Percentiles rank a stretch among this genome's conserved stretches.
Conservation (phyloP, 64 coral and sea anemone species). For the Montipora foliosa region DNA sequence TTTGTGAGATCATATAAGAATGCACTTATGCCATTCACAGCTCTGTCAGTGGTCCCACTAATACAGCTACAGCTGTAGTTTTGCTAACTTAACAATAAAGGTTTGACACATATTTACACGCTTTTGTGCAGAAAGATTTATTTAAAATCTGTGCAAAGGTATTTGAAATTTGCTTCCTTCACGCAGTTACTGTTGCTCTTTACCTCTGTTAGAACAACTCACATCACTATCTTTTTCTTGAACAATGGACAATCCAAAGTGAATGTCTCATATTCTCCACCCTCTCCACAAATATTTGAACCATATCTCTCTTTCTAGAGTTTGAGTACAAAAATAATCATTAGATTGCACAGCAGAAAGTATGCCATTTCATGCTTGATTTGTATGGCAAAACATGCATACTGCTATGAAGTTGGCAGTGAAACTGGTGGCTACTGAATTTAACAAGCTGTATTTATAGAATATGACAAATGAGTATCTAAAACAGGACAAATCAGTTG, state of each 20-base stretch:
- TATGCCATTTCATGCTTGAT: not conserved
- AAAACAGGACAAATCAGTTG: no score
- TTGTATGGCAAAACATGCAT: not conserved
- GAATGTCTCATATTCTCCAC: slow-evolving; percentile 98
- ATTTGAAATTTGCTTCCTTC: not conserved
- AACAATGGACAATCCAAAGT: slow-evolving; percentile 97
- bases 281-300: slow-evolving; percentile 94
- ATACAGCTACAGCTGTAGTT: no score
- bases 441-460: no score
- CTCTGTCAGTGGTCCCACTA: no score
- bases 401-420: not conserved
- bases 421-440: no score
- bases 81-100: no score
- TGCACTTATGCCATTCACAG: no score
- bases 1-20: no score
- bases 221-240: slow-evolving; percentile 92
- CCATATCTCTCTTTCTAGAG: slow-evolving; percentile 95
- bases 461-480: no score
- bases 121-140: no score
- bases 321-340: not conserved
- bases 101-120: no score
- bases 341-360: not conserved
- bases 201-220: slow-evolving; percentile 36
- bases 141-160: no score
- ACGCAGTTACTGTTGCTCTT: not conserved